A percentile compares a stretch with the other conserved stretches of the same genome.
Conservation (phyloP, 2,113 vertebrate species). For the Galbula dea region DNA sequence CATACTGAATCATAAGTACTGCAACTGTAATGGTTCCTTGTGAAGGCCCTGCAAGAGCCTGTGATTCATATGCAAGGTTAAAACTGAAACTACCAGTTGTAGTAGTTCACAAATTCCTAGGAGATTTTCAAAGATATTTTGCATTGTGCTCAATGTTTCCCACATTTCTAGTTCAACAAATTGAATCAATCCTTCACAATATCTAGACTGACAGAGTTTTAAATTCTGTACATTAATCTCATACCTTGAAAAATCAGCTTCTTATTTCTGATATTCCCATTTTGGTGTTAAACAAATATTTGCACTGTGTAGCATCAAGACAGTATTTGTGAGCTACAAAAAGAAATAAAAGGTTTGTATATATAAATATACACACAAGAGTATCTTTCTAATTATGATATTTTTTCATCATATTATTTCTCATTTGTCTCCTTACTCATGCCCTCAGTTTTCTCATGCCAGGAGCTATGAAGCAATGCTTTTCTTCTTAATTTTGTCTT, state of each 20-base stretch:
- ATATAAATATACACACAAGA: neutral
- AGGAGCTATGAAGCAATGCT: neutral
- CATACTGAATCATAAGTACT: neutral
- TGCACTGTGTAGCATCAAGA: neutral
- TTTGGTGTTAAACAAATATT: neutral
- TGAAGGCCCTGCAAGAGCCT: neutral
- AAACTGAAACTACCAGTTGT: neutral
- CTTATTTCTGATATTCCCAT: neutral
- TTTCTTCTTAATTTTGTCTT: neutral
- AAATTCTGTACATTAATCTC: neutral
- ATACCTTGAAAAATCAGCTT: neutral
- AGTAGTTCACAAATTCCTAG: neutral
- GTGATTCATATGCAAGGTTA: neutral
- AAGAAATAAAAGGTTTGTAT: neutral
- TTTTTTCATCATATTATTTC: neutral
- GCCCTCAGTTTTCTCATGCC: neutral
- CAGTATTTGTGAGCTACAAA: neutral
- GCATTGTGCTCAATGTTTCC: neutral
- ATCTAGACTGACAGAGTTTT: neutral
- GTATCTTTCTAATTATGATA: neutral
- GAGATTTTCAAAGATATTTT: neutral
- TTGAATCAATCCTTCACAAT: neutral
- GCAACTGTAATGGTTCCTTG: neutral
- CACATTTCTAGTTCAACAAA: slow-evolving; percentile 7
- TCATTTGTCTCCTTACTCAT: neutral